Conservation (phyloP, 2,797 vertebrate species). For the Pseudotriccus pelzelni region DNA sequence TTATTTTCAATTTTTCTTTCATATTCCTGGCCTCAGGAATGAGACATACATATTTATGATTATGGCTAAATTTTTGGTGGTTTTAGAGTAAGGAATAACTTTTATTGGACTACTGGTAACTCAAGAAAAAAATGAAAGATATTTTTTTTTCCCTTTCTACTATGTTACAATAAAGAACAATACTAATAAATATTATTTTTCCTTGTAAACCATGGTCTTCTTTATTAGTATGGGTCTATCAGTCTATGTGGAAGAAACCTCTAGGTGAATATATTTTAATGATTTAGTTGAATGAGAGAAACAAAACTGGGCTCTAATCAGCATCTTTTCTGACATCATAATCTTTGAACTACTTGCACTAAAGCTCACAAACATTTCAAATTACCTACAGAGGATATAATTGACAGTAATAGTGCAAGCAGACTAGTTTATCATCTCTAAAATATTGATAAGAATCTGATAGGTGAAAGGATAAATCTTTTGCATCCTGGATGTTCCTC, state of each 20-base stretch:
- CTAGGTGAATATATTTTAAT: not conserved
- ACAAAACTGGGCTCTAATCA: not conserved
- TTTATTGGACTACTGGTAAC: not conserved
- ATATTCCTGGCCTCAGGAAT: not conserved
- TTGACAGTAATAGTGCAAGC: fast-evolving
- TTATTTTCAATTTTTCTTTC: not conserved
- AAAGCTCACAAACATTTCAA: not conserved
- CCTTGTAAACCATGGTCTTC: not conserved
- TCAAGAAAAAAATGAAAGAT: not conserved
- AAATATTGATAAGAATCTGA: not conserved
- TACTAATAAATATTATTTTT: not conserved
- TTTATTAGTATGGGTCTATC: not conserved
- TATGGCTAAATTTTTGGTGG: not conserved
- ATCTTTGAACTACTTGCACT: not conserved
- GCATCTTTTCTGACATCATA: not conserved
- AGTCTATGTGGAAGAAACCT: not conserved
- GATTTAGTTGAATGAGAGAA: not conserved
- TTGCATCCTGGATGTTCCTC: not conserved
- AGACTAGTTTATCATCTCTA: not conserved
- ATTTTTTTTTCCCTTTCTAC: fast-evolving
- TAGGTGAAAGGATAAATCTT: not conserved
- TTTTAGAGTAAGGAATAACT: not conserved
- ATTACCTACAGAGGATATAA: not conserved
- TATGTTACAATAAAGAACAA: not conserved
- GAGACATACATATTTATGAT: not conserved